Conservation (phyloP, 37 sponge, comb jelly and placozoan genomes). For the Corticium candelabrum region DNA sequence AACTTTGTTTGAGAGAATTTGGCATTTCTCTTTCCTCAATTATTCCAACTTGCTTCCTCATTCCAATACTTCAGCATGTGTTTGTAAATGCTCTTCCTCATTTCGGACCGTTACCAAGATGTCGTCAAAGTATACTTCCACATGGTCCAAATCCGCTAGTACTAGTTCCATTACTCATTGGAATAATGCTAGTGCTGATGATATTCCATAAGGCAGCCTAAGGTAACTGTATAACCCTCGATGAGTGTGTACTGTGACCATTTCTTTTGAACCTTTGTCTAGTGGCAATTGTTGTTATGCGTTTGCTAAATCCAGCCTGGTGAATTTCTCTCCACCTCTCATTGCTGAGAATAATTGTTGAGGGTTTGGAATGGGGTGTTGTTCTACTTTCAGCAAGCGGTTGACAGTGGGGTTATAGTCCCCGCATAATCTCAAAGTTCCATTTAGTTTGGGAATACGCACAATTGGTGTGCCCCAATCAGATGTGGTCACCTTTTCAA, state of each 20-base stretch:
- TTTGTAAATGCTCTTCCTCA: slow-evolving; percentile 5
- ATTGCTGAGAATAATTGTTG: slow-evolving; percentile 17
- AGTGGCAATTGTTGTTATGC: slow-evolving; percentile 10
- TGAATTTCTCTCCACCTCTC: slow-evolving; percentile 14
- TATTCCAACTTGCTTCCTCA: too few species aligned
- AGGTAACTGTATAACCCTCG: slow-evolving; percentile 6
- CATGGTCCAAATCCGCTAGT: neutral
- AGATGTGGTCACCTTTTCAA: slow-evolving; percentile 6
- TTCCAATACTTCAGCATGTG: neutral
- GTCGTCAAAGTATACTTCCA: slow-evolving; percentile 13
- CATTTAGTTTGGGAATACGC: slow-evolving; percentile 22
- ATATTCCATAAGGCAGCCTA: slow-evolving; percentile 3
- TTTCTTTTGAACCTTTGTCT: neutral
- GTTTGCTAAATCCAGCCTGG: too few species aligned
- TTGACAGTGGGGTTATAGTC: slow-evolving; percentile 32
- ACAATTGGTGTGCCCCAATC: slow-evolving; percentile 35
- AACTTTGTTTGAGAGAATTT: too few species aligned
- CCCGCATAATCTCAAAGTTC: slow-evolving; percentile 30
- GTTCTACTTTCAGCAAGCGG: neutral
- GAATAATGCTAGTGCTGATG: slow-evolving; percentile 15
- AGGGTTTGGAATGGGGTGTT: slow-evolving; percentile 19
- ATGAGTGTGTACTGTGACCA: slow-evolving; percentile 11
- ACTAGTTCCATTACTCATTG: slow-evolving; percentile 11
- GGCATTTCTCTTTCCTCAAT: too few species aligned
- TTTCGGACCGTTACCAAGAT: slow-evolving; percentile 16